Evolutionary conservation across 2,888 invertebrate genomes (phyloP).

Genomic region (Apotomis turbidana): DNA sequence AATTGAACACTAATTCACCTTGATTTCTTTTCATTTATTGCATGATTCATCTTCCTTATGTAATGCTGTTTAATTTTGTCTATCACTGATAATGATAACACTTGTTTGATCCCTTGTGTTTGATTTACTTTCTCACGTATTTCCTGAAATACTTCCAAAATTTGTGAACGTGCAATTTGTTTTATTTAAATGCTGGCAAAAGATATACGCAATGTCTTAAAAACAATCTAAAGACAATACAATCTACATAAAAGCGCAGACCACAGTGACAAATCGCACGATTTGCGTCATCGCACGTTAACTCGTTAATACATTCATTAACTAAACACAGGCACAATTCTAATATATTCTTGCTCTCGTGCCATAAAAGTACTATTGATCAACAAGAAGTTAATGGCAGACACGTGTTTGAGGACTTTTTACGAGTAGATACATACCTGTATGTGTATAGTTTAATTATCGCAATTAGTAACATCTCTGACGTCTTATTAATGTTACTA

Average conservation of each 20-base stretch:
- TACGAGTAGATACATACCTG: not conserved
- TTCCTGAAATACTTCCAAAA: conserved; percentile 7
- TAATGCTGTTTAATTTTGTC: not conserved
- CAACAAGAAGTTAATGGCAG: not conserved
- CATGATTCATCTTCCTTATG: not conserved
- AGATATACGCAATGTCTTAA: not conserved
- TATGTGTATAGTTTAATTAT: not conserved
- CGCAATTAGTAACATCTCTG: not conserved
- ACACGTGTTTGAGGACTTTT: conserved; percentile 1
- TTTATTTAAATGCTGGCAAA: not conserved
- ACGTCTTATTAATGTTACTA: too few species aligned
- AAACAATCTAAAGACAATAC: conserved; percentile 3
- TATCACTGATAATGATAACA: conserved; percentile 27
- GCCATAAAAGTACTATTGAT: conserved; percentile 3
- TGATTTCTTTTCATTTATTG: not conserved
- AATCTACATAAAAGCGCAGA: not conserved
- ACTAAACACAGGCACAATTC: conserved; percentile 18
- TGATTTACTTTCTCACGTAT: not conserved
- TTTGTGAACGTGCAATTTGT: not conserved
- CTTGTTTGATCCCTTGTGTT: not conserved
- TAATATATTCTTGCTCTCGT: conserved; percentile 1
- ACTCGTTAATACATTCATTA: conserved; percentile 2
- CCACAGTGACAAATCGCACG: conserved; percentile 41
- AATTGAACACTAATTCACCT: not conserved
- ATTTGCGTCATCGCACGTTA: conserved; percentile 31